Base-by-base conservation (phyloP, 2,113 vertebrate genomes). In the Callospermophilus lateralis region DNA sequence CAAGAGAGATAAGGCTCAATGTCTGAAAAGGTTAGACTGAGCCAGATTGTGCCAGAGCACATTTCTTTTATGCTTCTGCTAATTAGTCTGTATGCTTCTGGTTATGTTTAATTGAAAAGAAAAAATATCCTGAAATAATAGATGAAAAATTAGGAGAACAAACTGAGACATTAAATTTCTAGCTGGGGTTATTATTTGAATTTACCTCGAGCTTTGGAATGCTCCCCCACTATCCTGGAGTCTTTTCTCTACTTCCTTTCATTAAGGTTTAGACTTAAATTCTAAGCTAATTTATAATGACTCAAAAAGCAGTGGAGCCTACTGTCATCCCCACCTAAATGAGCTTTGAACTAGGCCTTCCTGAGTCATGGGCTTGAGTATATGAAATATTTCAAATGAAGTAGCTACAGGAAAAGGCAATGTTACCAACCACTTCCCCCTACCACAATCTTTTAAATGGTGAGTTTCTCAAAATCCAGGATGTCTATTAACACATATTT, bases 101-200 rank as follows among this genome's bases (percentile, higher is more conserved):
- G 12, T 90, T 88, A 83, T 95, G 63, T 94, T 90, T 95, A 83
- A 83, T 45, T 91, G 89, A 94, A 94, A 96, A 86, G 70, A 51
- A 78, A 92, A 72, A n/a, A 37, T 91, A 81, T 74, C 10, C 48
- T 90, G 51, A 97, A 94, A 89, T 89, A 95, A 91, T 86, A 13
- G 28, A 79, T 58, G 19, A 65, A 90, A 90, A 94, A 51, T 74
- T 22, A 83, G 37, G 68, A 89, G n/a, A 96, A 80, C 3, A 92
- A 94, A 84, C 6, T 19, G 78, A 91, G 48, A 37, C 48, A 79
- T 48, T 80, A 32, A 39, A 63, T 34, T 83, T 90, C 42, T 55
- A 95, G 30, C 24, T 72, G 13, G 22, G 26, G 15, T 48, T 77
- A 37, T 84, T 85, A 70, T n/a, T 76, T 91, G 61, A 7, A 88